phyloP scores from a whole-genome alignment of 2,797 vertebrate species.

The Periophthalmus magnuspinnatus region DNA sequence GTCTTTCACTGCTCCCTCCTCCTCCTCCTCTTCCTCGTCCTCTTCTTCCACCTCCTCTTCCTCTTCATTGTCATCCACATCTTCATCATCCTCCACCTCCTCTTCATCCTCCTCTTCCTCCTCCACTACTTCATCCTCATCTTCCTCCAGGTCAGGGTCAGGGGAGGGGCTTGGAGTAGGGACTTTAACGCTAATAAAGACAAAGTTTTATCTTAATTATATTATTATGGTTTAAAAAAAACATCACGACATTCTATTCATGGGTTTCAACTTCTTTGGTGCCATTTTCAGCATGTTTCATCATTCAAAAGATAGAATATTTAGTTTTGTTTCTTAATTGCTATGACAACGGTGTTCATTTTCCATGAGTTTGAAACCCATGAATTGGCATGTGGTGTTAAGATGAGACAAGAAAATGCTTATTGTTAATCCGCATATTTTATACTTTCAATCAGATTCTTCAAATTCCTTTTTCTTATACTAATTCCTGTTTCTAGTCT shows the following conservation, averaged over 20 bases:
- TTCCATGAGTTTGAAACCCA: background rate
- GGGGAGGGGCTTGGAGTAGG: conserved; percentile 72
- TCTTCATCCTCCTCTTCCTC: conserved; percentile 68
- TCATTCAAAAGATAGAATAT: background rate
- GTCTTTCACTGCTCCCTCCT: conserved; percentile 59
- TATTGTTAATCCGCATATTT: no score
- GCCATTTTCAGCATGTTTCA: background rate
- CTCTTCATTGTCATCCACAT: conserved; percentile 57
- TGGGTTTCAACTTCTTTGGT: no score
- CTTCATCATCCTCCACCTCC: conserved; percentile 63
- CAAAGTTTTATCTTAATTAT: background rate
- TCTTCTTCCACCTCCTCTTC: conserved; percentile 57
- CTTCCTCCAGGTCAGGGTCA: conserved; percentile 65
- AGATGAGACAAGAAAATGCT: background rate
- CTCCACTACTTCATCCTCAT: conserved; percentile 67
- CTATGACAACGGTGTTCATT: background rate
- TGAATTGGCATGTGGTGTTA: background rate
- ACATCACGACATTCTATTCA: no score
- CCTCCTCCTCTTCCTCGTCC: conserved; percentile 71
- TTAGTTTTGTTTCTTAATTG: background rate
- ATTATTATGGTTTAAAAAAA: background rate
- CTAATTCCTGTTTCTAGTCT: background rate
- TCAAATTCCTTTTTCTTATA: background rate
- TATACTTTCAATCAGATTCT: no score
- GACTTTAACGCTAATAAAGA: conserved; percentile 67